phyloP scores from a whole-genome alignment of 2,888 invertebrate species.

The Clusia tigrina region DNA sequence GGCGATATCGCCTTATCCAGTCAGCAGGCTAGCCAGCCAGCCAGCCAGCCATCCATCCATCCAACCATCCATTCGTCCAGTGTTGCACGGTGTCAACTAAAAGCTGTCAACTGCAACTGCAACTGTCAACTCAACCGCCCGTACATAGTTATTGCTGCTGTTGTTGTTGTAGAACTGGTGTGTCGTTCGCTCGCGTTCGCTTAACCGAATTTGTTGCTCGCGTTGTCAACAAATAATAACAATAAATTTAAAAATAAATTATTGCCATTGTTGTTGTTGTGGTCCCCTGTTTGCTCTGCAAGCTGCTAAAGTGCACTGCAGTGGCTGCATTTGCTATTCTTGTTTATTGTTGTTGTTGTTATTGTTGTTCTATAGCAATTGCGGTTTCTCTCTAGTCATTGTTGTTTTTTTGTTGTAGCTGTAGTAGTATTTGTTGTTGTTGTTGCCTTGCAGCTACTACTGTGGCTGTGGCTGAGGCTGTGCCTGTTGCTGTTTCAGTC shows the following conservation, averaged over 20 bases:
- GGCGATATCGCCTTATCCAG: no score
- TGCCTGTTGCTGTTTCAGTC: slow-evolving; percentile 25
- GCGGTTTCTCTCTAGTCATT: not conserved
- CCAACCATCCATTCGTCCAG: not conserved
- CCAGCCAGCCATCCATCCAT: no score
- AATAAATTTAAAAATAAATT: slow-evolving; percentile 7
- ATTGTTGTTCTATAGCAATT: not conserved
- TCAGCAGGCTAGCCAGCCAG: not conserved
- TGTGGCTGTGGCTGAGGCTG: slow-evolving; percentile 29
- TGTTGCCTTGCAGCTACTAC: slow-evolving; percentile 15
- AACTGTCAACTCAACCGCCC: not conserved
- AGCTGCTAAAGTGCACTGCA: no score
- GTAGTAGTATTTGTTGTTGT: slow-evolving; percentile 26
- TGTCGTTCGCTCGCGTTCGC: not conserved
- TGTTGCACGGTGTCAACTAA: not conserved
- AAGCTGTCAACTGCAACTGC: not conserved
- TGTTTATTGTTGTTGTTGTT: no score
- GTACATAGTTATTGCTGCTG: not conserved
- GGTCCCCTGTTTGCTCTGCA: no score
- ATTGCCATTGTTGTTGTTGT: not conserved
- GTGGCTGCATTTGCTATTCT: no score
- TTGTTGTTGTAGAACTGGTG: not conserved
- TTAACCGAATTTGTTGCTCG: not conserved
- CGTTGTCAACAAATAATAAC: slow-evolving; percentile 5
- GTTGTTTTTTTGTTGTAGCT: slow-evolving; percentile 10